These are phyloP conservation scores for Ormyrus nitidulus DNA, from an alignment of 2,888 invertebrate genomes.

Conservation along the genomic window DNA sequence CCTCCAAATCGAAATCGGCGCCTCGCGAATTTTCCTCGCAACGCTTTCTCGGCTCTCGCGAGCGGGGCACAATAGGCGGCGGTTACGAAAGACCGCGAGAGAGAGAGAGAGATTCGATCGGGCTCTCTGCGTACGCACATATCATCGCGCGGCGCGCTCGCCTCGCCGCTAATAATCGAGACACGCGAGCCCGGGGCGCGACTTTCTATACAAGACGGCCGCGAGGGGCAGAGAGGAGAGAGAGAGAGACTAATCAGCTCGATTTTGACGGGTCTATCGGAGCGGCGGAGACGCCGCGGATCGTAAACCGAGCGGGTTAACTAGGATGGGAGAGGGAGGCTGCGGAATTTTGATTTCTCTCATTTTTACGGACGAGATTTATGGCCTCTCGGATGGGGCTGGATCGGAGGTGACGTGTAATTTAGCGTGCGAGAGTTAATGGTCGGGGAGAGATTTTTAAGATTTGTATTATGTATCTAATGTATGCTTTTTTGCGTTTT, in stretches of 20 bases:
- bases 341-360: neutral
- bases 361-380: neutral
- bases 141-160: too few relatives aligned
- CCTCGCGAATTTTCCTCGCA: neutral
- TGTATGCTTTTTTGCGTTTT: too few relatives aligned
- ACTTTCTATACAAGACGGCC: neutral
- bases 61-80: neutral
- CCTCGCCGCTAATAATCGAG: too few relatives aligned
- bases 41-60: neutral
- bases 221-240: neutral
- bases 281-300: neutral
- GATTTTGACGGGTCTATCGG: too few relatives aligned
- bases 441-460: too few relatives aligned
- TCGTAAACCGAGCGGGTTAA: neutral
- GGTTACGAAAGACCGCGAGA: neutral
- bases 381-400: too few relatives aligned
- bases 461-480: too few relatives aligned
- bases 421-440: too few relatives aligned
- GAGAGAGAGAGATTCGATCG: neutral
- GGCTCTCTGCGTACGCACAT: too few relatives aligned
- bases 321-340: neutral
- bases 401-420: too few relatives aligned
- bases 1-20: too few relatives aligned
- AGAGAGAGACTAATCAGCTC: neutral
- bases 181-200: too few relatives aligned